These are phyloP conservation scores for Parazoanthus darwini DNA, from an alignment of 92 coral and sea anemone genomes.

Conservation along the genomic window DNA sequence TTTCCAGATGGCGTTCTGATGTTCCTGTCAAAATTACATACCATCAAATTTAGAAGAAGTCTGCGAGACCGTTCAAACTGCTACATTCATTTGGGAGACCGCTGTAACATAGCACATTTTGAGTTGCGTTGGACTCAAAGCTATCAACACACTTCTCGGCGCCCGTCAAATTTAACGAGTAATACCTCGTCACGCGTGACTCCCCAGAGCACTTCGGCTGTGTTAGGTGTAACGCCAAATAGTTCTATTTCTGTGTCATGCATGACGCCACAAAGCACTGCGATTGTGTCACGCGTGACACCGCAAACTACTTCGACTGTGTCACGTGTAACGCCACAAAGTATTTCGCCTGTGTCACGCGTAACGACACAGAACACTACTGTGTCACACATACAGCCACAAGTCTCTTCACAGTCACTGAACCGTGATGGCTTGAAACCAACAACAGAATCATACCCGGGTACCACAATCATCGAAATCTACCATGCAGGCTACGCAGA, in stretches of 20 bases:
- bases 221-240: not conserved
- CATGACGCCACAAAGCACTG: not conserved
- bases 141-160: constrained; percentile 1
- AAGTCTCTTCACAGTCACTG: not conserved
- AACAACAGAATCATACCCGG: constrained; percentile 52
- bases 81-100: constrained; percentile 74
- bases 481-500: constrained; percentile 68
- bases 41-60: constrained; percentile 69
- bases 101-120: constrained; percentile 66
- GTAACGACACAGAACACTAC: not conserved
- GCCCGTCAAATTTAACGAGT: not conserved
- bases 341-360: not conserved
- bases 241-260: not conserved
- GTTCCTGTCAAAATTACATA: constrained; percentile 63
- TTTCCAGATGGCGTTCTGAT: constrained; percentile 73
- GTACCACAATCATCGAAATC: constrained; percentile 66
- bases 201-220: not conserved
- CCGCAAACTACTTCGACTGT: not conserved
- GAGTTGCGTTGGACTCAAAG: constrained; percentile 77
- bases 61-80: constrained; percentile 65
- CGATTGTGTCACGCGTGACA: not conserved
- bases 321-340: not conserved
- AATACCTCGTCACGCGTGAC: not conserved
- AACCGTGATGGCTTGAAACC: not conserved
- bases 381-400: not conserved